Base-by-base conservation (phyloP, 2,797 vertebrate species). In the Uromys caudimaculatus region DNA sequence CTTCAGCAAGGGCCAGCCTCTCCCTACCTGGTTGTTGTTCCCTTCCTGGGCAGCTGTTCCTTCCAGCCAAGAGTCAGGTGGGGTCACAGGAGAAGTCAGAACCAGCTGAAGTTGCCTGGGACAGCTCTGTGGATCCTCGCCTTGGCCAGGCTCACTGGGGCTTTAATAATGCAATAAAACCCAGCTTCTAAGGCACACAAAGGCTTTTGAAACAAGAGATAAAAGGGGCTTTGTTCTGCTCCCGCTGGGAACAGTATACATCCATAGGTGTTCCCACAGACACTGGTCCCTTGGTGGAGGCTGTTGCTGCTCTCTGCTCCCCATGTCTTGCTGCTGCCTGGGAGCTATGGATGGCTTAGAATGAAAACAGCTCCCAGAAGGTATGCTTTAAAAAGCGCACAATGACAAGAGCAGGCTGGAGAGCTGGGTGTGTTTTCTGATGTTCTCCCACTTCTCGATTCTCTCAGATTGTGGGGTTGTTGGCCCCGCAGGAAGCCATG, bases 101-200 rank as follows among this genome's bases (percentile, higher is more conserved):
- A 96, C 97, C 85, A 94, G 98, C 95, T 92, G 93, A 96, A 96
- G 95, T 98, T 96, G 98, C 98, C 97, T 94, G 41, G 24, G 97
- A 97, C 96, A 90, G 97, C 96, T 95, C 97, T 91, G 96, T 24
- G 77, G 81, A 92, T 96, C 97, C 96, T 96, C 71, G 96, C 73
- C 97, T 97, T 97, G 98, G 98, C 97, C 97, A 35, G 41, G 95
- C 97, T 97, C 95, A 89, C 97, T 97, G 96, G 96, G 95, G 87
- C 97, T 98, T 98, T 98, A 98, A 97, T 97, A 98, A 98, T 92
- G 91, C 97, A 95, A 77, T 96, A 97, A 97, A 94, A 95, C 97
- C 97, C 96, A 77, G 98, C 97, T 98, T 97, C 88, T 85, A 71
- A 92, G 90, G 96, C 85, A 62, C 29, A 96, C 95, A 95, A 95